Evolutionary conservation across 2,888 invertebrate species (phyloP), one percentile per base, ranked within the genome.

Genomic region (Spilosoma lubricipeda): DNA sequence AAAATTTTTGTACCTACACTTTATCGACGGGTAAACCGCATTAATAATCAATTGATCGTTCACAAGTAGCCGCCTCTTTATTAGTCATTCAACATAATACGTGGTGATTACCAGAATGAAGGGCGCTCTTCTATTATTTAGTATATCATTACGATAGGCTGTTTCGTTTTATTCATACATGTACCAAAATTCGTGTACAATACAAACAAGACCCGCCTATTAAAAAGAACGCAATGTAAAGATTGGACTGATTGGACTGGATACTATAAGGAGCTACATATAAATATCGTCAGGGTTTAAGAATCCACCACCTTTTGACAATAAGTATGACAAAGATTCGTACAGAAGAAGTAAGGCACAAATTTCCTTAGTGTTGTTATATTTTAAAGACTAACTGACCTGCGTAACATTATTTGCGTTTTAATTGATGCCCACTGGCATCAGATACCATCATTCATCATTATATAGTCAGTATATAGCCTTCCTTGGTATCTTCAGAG

Each of bases 21-120:
- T 42, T 56, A 70, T 27, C 30, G 42, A 63, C 42, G 63, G 63
- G 59, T 30, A 30, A 52, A 71, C 63, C 63, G 68, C 68, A 64
- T 73, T 48, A 73, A 73, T 68, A 73, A 20, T 67, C 48, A 63
- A 73, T 48, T 48, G 72, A 48, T 64, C 30, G 36, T 11, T 72
- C 36, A 13, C 64, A 64, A 73, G 63, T 27, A 30, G 64, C 63
- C 68, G 68, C 68, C 68, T 68, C 27, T 27, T 27, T 27, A 27
- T 72, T 63, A 63, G 9, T 36, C 66, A 66, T 66, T 52, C 27
- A 27, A 52, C 65, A 36, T 66, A 52, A 70, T 39, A 33, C 11
- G 13, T 67, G 48, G 64, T 64, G 30, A 73, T 73, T 73, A 63
- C 48, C 33, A 27, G 45, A 68, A 70, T 30, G 30, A 70, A 74